Evolutionary conservation across 2,888 invertebrate genomes (phyloP), one percentile per base, ranked within the genome.

Genomic region (Apamea monoglypha): DNA sequence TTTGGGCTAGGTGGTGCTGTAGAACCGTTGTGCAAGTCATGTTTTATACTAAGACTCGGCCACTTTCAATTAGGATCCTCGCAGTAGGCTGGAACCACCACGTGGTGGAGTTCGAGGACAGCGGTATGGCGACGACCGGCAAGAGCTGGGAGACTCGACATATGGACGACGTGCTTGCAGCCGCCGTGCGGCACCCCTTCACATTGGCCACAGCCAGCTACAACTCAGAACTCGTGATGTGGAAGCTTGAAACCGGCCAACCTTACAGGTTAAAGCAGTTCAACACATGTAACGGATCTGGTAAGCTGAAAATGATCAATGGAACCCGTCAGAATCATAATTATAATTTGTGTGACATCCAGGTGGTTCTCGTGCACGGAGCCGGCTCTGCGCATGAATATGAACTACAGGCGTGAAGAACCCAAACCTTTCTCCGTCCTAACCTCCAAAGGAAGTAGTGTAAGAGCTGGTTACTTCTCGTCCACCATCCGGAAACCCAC

Each of bases 161-260:
- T 94, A 95, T 97, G 0, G 98, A 98, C 89, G 98, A 98, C 93
- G 98, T 99, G 85, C 97, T 98, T 72, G 97, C 98, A 50, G 97
- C 98, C 1, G 98, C 98, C 64, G 97, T 97, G 2, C 97, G 97
- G 84, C 88, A 97, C 36, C 98, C 98, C 0, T 97, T 98, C 91
- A 97, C 98, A 32, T 94, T 99, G 50, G 98, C 98, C 66, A 98
- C 99, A 4, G 97, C 97, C 86, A 98, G 98, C n/a, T 98, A 98
- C 93, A 98, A 98, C 88, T 99, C 99, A 0, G 98, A 98, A 93
- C 96, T 99, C 73, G 96, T 98, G 32, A 97, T 99, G 86, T 99
- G 99, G 98, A 97, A 98, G 86, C 95, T 98, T 76, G 98, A 98
- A 94, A 98, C 98, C 0, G 98, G 98, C 0, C 98, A 98, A 92